Evolutionary conservation across 2,888 invertebrate species (phyloP).

Genomic region (Metacarcinus magister): DNA sequence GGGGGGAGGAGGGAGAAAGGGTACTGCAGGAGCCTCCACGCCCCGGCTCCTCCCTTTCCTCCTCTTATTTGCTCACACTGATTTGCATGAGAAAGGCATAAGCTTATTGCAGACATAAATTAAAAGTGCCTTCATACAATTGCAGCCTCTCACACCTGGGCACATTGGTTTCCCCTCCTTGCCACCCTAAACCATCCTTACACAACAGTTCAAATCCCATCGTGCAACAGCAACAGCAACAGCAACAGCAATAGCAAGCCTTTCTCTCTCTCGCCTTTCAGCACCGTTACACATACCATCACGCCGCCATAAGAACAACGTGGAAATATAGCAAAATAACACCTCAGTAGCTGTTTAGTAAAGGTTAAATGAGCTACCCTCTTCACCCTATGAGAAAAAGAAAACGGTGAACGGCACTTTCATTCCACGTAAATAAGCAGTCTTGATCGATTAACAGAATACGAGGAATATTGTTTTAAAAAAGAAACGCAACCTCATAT

Average conservation of each 20-base stretch:
- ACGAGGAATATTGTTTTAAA: not conserved
- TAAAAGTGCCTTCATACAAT: constrained; percentile 66
- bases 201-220: not conserved
- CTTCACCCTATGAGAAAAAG: not conserved
- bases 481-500: not conserved
- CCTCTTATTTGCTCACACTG: constrained; percentile 31
- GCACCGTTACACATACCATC: not conserved
- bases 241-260: too few relatives aligned
- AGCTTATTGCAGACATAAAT: constrained; percentile 78
- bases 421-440: not conserved
- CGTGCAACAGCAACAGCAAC: not conserved
- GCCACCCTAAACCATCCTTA: not conserved
- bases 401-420: not conserved
- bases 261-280: not conserved
- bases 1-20: not conserved
- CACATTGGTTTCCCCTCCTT: not conserved
- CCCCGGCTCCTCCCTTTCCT: not conserved
- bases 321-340: not conserved
- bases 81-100: constrained; percentile 75
- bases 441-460: not conserved
- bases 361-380: not conserved
- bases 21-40: not conserved
- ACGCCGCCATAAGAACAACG: not conserved
- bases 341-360: not conserved
- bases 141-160: constrained; percentile 72